Evolutionary conservation across 2,797 vertebrate species (phyloP).

Genomic region (Mormyrus proboscirostris): DNA sequence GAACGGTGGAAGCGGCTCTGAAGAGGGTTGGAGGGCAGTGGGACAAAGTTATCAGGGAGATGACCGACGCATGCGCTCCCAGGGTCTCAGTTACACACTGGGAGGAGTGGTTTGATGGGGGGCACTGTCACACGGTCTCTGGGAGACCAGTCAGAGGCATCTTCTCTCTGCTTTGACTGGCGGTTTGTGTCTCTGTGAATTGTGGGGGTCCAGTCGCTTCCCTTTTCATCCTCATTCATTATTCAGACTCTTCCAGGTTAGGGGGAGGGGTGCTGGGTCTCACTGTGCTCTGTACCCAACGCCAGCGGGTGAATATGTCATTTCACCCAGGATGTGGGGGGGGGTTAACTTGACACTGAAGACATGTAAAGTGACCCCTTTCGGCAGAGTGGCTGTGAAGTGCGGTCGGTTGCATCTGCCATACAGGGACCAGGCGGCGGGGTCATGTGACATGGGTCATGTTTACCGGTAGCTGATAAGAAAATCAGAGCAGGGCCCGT

Average conservation of each 20-base stretch:
- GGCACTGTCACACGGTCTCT: not conserved
- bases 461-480: not conserved
- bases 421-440: not conserved
- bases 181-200: no score
- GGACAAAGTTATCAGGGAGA: not conserved
- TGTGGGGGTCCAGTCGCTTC: not conserved
- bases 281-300: not conserved
- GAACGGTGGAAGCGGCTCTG: not conserved
- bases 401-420: not conserved
- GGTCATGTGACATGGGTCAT: not conserved
- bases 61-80: not conserved
- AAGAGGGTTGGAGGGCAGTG: slow-evolving; percentile 1
- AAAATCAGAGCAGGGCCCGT: not conserved
- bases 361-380: not conserved
- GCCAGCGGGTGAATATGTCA: not conserved
- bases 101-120: not conserved
- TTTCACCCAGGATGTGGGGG: not conserved
- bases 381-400: not conserved
- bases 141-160: not conserved
- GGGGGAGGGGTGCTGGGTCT: not conserved
- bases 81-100: not conserved
- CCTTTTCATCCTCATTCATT: not conserved
- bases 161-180: not conserved
- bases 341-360: not conserved
- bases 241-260: not conserved